These are phyloP conservation scores for Peucedramus taeniatus DNA, from an alignment of 2,113 vertebrate genomes.

Conservation along the genomic window DNA sequence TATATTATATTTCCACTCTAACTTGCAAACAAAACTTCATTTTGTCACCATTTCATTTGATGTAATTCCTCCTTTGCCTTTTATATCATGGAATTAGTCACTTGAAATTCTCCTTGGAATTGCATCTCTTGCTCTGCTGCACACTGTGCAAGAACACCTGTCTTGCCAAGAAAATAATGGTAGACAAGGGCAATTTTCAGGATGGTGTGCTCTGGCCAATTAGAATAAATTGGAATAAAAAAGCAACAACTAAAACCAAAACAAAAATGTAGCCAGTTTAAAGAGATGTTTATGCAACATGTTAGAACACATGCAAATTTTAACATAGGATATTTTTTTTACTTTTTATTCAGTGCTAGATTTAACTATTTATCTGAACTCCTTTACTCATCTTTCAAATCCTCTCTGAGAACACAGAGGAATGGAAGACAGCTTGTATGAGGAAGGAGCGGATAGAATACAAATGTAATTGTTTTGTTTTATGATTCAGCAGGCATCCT, in stretches of 20 bases:
- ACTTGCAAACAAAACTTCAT: slow-evolving; percentile 12
- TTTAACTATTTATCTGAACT: neutral
- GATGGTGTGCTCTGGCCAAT: neutral
- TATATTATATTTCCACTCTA: neutral
- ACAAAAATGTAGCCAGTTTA: neutral
- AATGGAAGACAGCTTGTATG: neutral
- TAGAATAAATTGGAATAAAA: neutral
- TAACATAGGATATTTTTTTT: neutral
- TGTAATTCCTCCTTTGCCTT: neutral
- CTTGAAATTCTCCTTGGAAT: neutral
- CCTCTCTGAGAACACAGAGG: neutral
- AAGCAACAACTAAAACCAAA: neutral
- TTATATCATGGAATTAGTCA: slow-evolving; percentile 5
- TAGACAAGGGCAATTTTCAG: slow-evolving; percentile 24
- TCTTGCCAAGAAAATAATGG: slow-evolving; percentile 31
- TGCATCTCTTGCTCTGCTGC: slow-evolving; percentile 13
- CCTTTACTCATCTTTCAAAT: neutral
- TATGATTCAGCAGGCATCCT: neutral
- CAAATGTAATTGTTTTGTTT: neutral
- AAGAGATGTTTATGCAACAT: neutral
- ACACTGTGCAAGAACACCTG: slow-evolving; percentile 3
- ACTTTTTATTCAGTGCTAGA: neutral
- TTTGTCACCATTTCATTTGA: slow-evolving; percentile 7
- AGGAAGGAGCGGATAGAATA: neutral
- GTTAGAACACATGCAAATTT: neutral